phyloP scores from a whole-genome alignment of 2,797 vertebrate genomes.

The Spheniscus humboldti region DNA sequence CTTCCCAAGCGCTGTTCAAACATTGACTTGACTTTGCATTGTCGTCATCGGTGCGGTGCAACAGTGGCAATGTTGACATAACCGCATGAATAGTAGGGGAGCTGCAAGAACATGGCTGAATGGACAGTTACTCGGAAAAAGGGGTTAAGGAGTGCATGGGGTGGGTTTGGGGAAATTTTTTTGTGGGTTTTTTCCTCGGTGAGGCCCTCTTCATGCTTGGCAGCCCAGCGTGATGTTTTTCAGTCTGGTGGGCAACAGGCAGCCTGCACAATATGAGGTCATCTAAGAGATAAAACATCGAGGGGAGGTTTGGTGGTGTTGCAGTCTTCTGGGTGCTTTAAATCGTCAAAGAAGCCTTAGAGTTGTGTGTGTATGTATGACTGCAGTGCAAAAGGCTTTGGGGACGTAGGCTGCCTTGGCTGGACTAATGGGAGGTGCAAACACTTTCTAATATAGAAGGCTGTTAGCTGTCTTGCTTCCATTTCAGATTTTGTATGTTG shows the following conservation, averaged over 20 bases:
- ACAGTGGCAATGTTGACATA: not conserved
- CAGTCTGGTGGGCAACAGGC: not conserved
- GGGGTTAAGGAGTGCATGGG: not conserved
- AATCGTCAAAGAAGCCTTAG: not conserved
- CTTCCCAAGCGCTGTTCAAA: not conserved
- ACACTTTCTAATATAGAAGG: fast-evolving
- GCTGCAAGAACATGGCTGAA: not conserved
- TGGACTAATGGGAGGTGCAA: not conserved
- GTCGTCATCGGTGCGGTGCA: not conserved
- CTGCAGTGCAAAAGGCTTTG: fast-evolving
- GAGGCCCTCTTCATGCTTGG: not conserved
- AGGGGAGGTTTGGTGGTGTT: not conserved
- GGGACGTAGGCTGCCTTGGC: not conserved
- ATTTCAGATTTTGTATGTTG: not conserved
- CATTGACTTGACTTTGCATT: not conserved
- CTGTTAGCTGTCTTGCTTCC: not conserved
- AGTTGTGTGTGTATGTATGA: not conserved
- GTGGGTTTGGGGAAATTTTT: not conserved
- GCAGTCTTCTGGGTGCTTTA: not conserved
- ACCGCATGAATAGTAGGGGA: not conserved
- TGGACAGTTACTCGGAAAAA: not conserved
- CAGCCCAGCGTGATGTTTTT: not conserved
- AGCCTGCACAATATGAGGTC: not conserved
- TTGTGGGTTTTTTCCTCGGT: not conserved
- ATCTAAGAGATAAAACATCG: not conserved